Conservation (phyloP, 2,797 vertebrate genomes). For the Phrynocephalus guinanensis region DNA sequence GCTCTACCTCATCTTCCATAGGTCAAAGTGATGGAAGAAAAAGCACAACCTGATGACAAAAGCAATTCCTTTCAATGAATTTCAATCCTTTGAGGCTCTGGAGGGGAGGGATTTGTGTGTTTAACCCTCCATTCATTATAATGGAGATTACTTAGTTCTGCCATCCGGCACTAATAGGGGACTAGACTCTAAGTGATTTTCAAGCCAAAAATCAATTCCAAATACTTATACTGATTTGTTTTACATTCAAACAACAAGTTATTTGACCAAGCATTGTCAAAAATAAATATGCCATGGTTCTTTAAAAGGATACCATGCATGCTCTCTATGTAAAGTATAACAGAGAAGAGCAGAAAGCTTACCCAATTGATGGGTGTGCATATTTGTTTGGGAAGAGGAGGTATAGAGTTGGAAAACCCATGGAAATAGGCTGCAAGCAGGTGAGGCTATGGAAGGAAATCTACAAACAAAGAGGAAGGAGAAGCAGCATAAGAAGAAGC, state of each 20-base stretch:
- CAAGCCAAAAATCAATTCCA: conserved; percentile 37
- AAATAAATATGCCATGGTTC: background rate
- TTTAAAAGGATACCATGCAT: background rate
- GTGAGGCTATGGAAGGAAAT: background rate
- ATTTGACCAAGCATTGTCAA: background rate
- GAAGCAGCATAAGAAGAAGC: background rate
- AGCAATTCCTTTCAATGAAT: conserved; percentile 39
- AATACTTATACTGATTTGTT: conserved; percentile 18
- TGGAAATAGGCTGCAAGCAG: background rate
- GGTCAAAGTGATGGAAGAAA: background rate
- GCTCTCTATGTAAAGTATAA: background rate
- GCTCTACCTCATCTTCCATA: background rate
- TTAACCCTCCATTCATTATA: conserved; percentile 50
- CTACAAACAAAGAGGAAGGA: background rate
- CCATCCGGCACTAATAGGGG: conserved; percentile 8
- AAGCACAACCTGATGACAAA: conserved; percentile 32
- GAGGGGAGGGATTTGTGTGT: conserved; percentile 29
- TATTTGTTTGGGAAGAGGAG: background rate
- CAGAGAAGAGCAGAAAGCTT: background rate
- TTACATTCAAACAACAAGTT: background rate
- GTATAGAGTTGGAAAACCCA: background rate
- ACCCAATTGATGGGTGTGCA: background rate
- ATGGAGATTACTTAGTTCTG: conserved; percentile 41
- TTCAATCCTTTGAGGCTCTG: conserved; percentile 31
- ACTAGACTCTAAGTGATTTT: conserved; percentile 25